Evolutionary conservation across 2,113 vertebrate genomes (phyloP).

Genomic region (Psammodynastes pulverulentus): DNA sequence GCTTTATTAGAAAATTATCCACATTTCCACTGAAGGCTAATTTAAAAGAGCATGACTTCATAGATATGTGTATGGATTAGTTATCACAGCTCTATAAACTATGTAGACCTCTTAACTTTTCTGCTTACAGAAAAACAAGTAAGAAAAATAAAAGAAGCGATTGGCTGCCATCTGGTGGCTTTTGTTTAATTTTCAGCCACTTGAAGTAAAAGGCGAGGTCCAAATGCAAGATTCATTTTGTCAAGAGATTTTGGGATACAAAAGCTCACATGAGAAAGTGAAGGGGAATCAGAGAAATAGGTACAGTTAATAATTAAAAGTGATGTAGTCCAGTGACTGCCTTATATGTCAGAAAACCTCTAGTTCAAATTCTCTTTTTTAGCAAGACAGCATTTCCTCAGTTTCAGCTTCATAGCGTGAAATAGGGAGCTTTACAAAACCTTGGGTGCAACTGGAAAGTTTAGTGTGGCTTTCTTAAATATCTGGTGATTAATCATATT

Average conservation of each 20-base stretch:
- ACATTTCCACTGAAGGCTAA: background rate
- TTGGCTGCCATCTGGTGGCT: constrained; percentile 57
- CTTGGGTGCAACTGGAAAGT: background rate
- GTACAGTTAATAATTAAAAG: background rate
- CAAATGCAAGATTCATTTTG: background rate
- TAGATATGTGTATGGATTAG: background rate
- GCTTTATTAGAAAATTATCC: background rate
- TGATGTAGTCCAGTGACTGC: background rate
- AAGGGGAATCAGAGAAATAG: background rate
- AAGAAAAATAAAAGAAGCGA: background rate
- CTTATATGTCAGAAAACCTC: background rate
- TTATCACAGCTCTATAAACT: too few relatives aligned
- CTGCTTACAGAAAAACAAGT: background rate
- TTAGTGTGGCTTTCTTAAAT: background rate
- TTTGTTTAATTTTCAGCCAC: background rate
- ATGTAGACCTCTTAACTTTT: background rate
- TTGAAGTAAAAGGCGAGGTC: background rate
- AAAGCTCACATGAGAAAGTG: background rate
- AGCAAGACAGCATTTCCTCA: background rate
- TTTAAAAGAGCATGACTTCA: background rate
- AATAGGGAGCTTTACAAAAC: background rate
- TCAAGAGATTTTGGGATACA: background rate
- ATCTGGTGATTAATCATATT: background rate
- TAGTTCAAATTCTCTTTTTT: background rate
- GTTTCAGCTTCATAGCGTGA: background rate